Conservation (phyloP, 2,113 vertebrate genomes). For the Capreolus pygargus region DNA sequence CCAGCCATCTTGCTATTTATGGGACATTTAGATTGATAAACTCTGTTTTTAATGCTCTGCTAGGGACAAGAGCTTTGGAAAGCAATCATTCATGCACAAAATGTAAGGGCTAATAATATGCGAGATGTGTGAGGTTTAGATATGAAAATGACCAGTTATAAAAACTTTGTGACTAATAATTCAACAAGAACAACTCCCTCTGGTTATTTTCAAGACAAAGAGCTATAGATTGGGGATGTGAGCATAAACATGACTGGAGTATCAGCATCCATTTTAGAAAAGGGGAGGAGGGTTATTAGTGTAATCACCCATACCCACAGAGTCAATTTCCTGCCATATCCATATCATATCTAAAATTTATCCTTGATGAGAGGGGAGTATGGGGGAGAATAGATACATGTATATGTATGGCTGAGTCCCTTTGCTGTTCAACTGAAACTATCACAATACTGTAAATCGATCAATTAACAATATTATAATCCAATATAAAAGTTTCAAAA, state of each 20-base stretch:
- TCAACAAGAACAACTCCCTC: neutral
- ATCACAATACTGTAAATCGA: neutral
- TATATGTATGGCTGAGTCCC: neutral
- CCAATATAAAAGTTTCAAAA: neutral
- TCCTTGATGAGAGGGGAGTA: neutral
- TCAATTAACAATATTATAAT: neutral
- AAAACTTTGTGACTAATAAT: constrained; percentile 4
- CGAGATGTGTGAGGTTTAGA: neutral
- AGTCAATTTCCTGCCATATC: neutral
- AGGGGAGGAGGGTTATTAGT: neutral
- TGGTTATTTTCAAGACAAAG: neutral
- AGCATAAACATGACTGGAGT: neutral
- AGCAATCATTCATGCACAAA: neutral
- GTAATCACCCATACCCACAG: neutral
- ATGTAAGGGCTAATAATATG: neutral
- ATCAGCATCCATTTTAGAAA: neutral
- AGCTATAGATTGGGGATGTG: neutral
- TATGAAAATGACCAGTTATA: constrained; percentile 38
- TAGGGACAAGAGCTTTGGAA: constrained; percentile 9
- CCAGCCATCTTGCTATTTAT: neutral
- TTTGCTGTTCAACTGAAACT: neutral
- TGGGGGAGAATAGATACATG: neutral
- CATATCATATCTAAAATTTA: neutral
- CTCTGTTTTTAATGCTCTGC: neutral
- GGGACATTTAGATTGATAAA: neutral